Percentiles rank a stretch among this genome's conserved stretches.
phyloP scores from a whole-genome alignment of 2,888 invertebrate species.

The Ypsolopha scabrella region DNA sequence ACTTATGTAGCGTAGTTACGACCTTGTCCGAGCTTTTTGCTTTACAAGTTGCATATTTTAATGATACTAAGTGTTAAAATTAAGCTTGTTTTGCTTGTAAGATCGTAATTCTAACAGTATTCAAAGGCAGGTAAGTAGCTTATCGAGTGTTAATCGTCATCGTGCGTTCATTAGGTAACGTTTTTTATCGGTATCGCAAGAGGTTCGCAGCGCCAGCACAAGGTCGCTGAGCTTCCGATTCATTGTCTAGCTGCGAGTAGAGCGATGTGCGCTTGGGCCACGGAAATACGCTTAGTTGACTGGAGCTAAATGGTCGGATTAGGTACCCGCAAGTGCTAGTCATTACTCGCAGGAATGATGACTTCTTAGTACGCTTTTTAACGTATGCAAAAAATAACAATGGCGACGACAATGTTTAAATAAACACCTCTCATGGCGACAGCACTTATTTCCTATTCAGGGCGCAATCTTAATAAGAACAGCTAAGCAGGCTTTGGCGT shows the following conservation, averaged over 20 bases:
- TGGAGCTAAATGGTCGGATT: constrained; percentile 54
- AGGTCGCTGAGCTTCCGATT: constrained; percentile 50
- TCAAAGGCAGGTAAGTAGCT: not conserved
- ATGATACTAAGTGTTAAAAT: too few species aligned
- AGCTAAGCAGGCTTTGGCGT: not conserved
- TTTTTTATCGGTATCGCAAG: not conserved
- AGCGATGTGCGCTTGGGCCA: constrained; percentile 28
- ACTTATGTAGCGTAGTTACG: too few species aligned
- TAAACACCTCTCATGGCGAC: not conserved
- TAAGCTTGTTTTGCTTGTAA: too few species aligned
- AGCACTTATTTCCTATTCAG: constrained; percentile 10
- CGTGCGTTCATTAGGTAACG: not conserved
- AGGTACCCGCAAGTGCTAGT: constrained; percentile 17
- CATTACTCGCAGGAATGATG: constrained; percentile 39
- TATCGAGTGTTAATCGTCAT: not conserved
- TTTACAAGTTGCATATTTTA: too few species aligned
- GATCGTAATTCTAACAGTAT: too few species aligned
- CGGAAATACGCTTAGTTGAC: constrained; percentile 64
- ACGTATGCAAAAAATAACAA: constrained; percentile 29
- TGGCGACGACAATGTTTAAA: constrained; percentile 12
- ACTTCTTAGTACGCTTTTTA: constrained; percentile 26
- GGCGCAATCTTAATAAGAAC: too few species aligned
- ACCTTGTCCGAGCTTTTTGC: too few species aligned
- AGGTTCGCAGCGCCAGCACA: constrained; percentile 14
- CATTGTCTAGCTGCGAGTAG: constrained; percentile 33